Percentiles rank a stretch among this genome's conserved stretches.
Conservation (phyloP, 1,140 invertebrate species). For the Eurosta solidaginis region DNA sequence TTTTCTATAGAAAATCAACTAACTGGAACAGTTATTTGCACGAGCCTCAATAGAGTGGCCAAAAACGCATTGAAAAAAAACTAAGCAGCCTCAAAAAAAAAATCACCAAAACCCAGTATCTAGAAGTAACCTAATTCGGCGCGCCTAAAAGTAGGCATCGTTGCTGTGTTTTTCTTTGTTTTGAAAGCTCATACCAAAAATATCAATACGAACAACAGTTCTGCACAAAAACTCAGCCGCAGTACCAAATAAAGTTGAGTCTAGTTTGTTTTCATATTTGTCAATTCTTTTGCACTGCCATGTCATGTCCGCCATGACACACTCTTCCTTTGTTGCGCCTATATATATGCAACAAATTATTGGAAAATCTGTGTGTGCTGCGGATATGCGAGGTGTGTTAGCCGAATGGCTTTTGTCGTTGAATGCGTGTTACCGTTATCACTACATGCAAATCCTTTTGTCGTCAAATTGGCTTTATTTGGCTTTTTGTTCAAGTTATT, state of each 20-base stretch:
- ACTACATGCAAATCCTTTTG: background rate
- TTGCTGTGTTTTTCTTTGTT: conserved; percentile 8
- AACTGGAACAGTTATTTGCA: conserved; percentile 1
- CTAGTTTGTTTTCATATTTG: conserved; percentile 8
- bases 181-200: too few species aligned
- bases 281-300: background rate
- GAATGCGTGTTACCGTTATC: background rate
- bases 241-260: background rate
- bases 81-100: background rate
- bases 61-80: background rate
- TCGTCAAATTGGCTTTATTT: conserved; percentile 8
- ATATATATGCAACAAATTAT: background rate
- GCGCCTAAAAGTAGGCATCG: background rate
- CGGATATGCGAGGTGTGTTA: background rate
- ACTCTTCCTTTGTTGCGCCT: background rate
- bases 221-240: background rate
- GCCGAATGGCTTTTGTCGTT: background rate
- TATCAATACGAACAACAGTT: background rate
- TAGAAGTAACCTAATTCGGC: background rate
- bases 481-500: background rate
- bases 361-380: background rate
- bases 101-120: background rate
- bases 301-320: background rate
- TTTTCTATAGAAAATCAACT: conserved; percentile 15
- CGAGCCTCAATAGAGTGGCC: background rate